Base-by-base conservation (phyloP, 37 sponge, comb jelly and placozoan genomes). In the Spongilla lacustris region DNA sequence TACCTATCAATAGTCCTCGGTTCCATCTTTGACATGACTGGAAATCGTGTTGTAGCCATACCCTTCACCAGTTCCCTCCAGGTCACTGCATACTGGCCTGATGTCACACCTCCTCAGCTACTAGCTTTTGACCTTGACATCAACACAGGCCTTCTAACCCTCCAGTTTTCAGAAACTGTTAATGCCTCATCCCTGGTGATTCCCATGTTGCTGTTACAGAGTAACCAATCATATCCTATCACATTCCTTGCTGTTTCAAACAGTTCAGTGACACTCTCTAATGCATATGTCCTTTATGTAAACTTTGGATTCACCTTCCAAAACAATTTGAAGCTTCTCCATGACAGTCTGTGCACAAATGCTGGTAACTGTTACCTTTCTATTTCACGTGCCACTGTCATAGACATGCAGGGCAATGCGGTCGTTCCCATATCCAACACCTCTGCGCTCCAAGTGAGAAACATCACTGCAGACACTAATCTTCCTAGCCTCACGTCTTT, bases 151-250 rank as follows among this genome's bases (percentile, higher is more conserved):
- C 6, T 81, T 33, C 84, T 97, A 4, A 83, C 82, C 2, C 66
- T 97, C 37, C 77, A 89, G 78, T 97, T 97, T 67, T 58, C 87
- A 76, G 97, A 97, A 41, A 92, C 95, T 19, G 87, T 97, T 14
- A 94, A 97, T 88, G 92, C 91, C 2, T 85, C 76, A 36, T 92
- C 95, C 0, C 66, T 97, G 30, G 69, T 68, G 9, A 29, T 94
- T 9, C 48, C 71, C 19, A 81, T 84, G 12, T 84, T 97, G 2
- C 21, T 85, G 11, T 26, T 97, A 24, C 93, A 92, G 80, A 97
- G 90, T 41, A 70, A 46, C 2, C 34, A 73, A 0, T n/a, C 24
- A 35, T 26, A 32, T 28, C 34, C 71, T 17, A 46, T 31, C 0
- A 87, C 85, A 50, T 84, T 66, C 32, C 73, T 92, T 36, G 1